phyloP scores from a whole-genome alignment of 92 coral and sea anemone genomes.

The Porites cylindrica region DNA sequence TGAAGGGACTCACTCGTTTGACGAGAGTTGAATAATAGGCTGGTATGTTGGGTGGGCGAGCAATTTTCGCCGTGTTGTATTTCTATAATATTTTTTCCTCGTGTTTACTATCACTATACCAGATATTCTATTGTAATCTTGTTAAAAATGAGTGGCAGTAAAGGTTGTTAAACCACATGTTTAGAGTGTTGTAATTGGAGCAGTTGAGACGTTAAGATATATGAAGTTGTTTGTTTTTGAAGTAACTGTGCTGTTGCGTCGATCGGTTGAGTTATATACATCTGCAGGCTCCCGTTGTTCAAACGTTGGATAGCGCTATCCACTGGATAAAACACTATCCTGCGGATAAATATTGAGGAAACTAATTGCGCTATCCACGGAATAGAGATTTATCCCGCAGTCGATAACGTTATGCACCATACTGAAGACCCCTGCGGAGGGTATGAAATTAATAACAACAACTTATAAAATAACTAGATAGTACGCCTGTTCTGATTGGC shows the following conservation, averaged over 20 bases:
- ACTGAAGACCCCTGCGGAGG: too few species aligned
- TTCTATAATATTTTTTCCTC: background rate
- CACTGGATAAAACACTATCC: too few species aligned
- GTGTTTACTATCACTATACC: background rate
- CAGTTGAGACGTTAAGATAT: too few species aligned
- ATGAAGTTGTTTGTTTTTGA: background rate
- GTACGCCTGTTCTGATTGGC: too few species aligned
- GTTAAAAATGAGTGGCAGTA: conserved; percentile 5
- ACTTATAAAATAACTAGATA: too few species aligned
- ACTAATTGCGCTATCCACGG: too few species aligned
- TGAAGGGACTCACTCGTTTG: background rate
- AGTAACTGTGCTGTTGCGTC: background rate
- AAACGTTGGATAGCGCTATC: too few species aligned
- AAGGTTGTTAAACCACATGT: conserved; percentile 23
- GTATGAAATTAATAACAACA: too few species aligned
- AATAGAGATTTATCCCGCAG: too few species aligned
- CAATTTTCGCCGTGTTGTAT: background rate
- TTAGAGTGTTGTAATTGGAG: background rate
- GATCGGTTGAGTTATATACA: background rate
- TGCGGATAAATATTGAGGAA: too few species aligned
- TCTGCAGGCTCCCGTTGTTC: too few species aligned
- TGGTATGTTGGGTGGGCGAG: background rate
- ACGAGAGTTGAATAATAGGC: background rate
- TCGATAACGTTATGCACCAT: too few species aligned
- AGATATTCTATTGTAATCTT: background rate